phyloP scores from a whole-genome alignment of 1,140 invertebrate species.

The Drosophila sturtevanti region DNA sequence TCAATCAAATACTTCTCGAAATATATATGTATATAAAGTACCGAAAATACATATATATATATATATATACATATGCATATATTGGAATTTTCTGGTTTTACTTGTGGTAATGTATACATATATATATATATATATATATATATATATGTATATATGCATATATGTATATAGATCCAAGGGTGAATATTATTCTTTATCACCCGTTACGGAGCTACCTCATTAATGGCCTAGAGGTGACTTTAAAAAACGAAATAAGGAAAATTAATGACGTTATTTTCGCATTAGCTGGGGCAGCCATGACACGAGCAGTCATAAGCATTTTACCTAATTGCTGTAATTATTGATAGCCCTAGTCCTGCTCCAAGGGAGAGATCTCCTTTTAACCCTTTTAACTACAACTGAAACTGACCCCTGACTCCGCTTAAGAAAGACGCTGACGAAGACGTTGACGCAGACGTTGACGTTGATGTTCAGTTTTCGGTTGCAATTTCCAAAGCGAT shows the following conservation, averaged over 20 bases:
- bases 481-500: constrained; percentile 74
- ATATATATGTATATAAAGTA: too few species aligned
- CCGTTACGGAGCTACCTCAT: constrained; percentile 9
- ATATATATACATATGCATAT: too few species aligned
- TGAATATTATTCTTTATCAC: background rate
- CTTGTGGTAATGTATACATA: too few species aligned
- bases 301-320: constrained; percentile 75
- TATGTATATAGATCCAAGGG: background rate
- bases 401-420: background rate
- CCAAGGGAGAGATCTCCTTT: constrained; percentile 19
- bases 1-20: too few species aligned
- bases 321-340: constrained; percentile 74
- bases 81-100: too few species aligned
- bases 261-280: constrained; percentile 81
- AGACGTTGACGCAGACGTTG: constrained; percentile 12
- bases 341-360: constrained; percentile 20
- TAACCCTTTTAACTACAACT: constrained; percentile 27
- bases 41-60: too few species aligned
- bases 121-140: background rate
- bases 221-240: constrained; percentile 6
- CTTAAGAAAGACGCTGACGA: background rate
- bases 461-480: constrained; percentile 34
- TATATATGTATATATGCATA: background rate
- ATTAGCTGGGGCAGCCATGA: constrained; percentile 78
- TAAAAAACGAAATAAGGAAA: background rate